Evolutionary conservation across 2,113 vertebrate genomes (phyloP).

Genomic region (Peromyscus californicus): DNA sequence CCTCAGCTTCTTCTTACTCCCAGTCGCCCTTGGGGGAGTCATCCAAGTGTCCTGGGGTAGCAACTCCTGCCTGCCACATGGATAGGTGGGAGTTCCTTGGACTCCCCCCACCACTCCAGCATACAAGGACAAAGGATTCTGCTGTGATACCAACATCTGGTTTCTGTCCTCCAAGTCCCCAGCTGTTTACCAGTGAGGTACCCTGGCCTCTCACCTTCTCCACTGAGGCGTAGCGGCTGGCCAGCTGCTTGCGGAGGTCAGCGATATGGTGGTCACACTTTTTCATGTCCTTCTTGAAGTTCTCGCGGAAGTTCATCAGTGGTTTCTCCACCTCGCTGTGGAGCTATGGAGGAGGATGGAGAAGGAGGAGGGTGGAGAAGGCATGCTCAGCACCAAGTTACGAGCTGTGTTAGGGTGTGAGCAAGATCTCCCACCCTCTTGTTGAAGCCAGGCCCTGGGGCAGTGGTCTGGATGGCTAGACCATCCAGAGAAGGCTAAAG

Average conservation of each 20-base stretch:
- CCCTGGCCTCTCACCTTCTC: constrained; percentile 92
- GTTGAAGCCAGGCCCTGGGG: background rate
- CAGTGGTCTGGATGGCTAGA: background rate
- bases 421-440: accelerated
- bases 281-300: constrained; percentile 99
- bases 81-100: background rate
- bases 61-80: background rate
- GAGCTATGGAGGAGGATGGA: constrained; percentile 87
- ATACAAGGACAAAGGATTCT: background rate
- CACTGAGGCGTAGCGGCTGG: constrained; percentile 92
- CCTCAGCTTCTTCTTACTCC: background rate
- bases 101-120: accelerated
- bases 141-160: accelerated
- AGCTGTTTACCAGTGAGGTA: accelerated
- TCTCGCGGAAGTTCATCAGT: constrained; percentile 95
- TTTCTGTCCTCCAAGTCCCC: background rate
- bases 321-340: constrained; percentile 99
- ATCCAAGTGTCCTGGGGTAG: accelerated
- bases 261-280: constrained; percentile 97
- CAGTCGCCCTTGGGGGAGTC: background rate
- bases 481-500: background rate
- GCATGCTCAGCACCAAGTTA: background rate
- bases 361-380: background rate
- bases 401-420: no score
- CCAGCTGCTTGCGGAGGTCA: constrained; percentile 96